phyloP scores from a whole-genome alignment of 2,797 vertebrate genomes.

The Epinephelus coioides region DNA sequence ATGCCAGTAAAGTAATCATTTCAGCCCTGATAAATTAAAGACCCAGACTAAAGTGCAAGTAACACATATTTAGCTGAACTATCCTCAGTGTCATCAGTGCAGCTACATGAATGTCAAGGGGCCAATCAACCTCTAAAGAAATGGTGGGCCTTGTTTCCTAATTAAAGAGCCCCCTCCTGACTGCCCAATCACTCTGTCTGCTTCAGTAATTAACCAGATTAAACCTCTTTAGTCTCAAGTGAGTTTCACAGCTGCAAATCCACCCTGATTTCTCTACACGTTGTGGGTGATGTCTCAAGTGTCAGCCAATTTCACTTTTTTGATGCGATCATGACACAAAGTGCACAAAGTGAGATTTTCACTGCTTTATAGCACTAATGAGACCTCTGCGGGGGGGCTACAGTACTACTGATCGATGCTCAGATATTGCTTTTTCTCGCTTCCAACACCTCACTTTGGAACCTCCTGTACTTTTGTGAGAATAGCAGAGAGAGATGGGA shows the following conservation, averaged over 20 bases:
- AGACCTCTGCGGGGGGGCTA: background rate
- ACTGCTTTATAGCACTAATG: background rate
- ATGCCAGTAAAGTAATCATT: background rate
- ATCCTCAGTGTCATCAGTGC: conserved; percentile 41
- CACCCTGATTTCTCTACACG: background rate
- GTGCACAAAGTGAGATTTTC: conserved; percentile 6
- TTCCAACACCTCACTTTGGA: conserved; percentile 32
- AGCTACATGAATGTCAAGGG: conserved; percentile 58
- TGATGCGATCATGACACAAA: background rate
- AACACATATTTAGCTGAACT: conserved; percentile 37
- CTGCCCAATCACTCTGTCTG: conserved; percentile 45
- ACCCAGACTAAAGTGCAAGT: conserved; percentile 2
- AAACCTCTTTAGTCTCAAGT: conserved; percentile 48
- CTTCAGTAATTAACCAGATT: conserved; percentile 59
- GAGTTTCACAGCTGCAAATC: conserved; percentile 41
- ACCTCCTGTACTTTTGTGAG: conserved; percentile 9
- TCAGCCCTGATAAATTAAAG: conserved; percentile 41
- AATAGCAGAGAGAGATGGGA: conserved; percentile 7
- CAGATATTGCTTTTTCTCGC: conserved; percentile 31
- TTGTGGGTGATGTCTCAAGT: conserved; percentile 24
- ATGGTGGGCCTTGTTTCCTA: conserved; percentile 22
- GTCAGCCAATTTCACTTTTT: background rate
- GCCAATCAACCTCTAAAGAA: conserved; percentile 55
- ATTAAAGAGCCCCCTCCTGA: conserved; percentile 49
- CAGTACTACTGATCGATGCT: conserved; percentile 26